Conservation (phyloP, 2,888 invertebrate species). For the Spilarctia lutea region DNA sequence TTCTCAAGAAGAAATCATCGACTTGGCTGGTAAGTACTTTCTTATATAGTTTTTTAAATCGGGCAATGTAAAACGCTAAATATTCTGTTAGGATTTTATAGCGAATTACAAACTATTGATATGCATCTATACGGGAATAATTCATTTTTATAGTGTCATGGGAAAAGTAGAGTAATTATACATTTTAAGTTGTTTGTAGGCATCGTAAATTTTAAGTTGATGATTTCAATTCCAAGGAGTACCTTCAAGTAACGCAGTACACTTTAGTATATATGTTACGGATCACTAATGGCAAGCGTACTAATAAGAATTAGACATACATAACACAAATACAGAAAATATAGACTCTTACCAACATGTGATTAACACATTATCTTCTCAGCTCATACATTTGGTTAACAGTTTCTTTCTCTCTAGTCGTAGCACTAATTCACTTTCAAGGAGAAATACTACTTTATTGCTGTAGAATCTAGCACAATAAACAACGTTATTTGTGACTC, state of each 20-base stretch:
- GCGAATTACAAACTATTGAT: background rate
- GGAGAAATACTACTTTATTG: background rate
- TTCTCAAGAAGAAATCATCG: constrained; percentile 98
- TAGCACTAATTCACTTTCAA: background rate
- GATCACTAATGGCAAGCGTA: background rate
- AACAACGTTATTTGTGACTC: background rate
- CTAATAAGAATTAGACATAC: background rate
- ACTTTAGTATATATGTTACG: background rate
- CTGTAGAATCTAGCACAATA: constrained; percentile 3
- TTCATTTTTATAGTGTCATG: too few relatives aligned
- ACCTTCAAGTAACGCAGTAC: background rate
- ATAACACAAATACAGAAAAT: background rate
- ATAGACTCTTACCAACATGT: background rate
- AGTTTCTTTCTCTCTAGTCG: background rate
- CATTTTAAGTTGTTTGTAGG: too few relatives aligned
- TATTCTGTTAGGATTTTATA: background rate
- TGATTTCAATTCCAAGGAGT: too few relatives aligned
- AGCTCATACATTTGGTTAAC: background rate
- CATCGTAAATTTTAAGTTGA: too few relatives aligned
- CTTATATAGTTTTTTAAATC: background rate
- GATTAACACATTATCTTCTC: background rate
- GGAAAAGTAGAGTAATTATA: too few relatives aligned
- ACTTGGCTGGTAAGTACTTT: constrained; percentile 92
- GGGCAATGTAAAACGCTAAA: background rate
- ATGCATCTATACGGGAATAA: background rate